phyloP scores from a whole-genome alignment of 2,113 vertebrate species.

The Garra rufa region DNA sequence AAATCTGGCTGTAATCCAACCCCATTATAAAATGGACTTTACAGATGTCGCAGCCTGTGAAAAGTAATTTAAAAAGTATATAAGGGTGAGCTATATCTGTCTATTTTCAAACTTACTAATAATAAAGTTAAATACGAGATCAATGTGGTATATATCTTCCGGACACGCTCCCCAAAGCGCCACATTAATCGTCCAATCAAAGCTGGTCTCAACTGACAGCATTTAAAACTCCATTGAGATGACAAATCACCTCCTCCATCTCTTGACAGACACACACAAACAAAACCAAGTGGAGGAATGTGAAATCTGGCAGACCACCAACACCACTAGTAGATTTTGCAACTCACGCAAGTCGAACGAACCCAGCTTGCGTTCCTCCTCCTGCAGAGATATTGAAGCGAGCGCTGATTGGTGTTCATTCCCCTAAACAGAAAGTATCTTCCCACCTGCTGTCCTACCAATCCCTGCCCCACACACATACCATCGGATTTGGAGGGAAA shows the following conservation, averaged over 20 bases:
- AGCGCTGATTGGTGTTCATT: constrained; percentile 26
- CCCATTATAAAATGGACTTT: not conserved
- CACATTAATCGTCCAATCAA: constrained; percentile 2
- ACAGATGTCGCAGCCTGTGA: not conserved
- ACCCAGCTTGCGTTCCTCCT: not conserved
- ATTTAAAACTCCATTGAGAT: constrained; percentile 26
- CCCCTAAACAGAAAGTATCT: constrained; percentile 14
- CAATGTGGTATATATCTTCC: not conserved
- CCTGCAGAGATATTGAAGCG: constrained; percentile 5
- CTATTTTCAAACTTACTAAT: not conserved
- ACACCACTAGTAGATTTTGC: constrained; percentile 6
- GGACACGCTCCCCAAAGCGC: not conserved
- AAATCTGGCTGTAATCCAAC: not conserved
- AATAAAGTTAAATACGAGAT: not conserved
- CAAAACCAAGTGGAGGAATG: not conserved
- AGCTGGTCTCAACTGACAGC: not conserved
- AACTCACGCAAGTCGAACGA: not conserved
- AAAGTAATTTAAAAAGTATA: not conserved
- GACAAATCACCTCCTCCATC: constrained; percentile 18
- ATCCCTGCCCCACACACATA: not conserved
- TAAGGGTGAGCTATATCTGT: not conserved
- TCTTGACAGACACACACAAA: not conserved
- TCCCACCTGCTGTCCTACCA: constrained; percentile 4
- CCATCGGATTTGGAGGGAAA: constrained; percentile 2
- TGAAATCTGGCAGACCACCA: constrained; percentile 29